phyloP scores from a whole-genome alignment of 2,888 invertebrate genomes.

The Chironomus riparius region DNA sequence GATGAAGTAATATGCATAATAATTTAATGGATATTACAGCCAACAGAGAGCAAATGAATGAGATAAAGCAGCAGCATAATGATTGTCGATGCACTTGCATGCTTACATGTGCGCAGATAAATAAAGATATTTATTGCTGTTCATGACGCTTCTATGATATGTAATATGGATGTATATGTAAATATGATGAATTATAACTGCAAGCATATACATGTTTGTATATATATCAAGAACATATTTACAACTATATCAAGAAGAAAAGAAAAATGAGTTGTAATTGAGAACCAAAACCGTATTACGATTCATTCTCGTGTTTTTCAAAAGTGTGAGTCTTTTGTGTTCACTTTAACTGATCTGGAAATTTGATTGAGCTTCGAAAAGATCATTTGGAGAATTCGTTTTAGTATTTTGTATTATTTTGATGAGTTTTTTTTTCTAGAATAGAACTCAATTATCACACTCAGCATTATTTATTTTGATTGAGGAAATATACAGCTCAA shows the following conservation, averaged over 20 bases:
- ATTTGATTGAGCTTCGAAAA: too few relatives aligned
- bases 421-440: too few relatives aligned
- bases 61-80: neutral
- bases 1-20: conserved; percentile 23
- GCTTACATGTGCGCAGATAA: neutral
- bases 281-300: conserved; percentile 8
- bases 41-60: too few relatives aligned
- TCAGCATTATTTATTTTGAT: too few relatives aligned
- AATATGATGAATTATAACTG: neutral
- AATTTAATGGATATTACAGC: neutral
- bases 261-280: conserved; percentile 1
- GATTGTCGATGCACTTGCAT: neutral
- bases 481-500: too few relatives aligned
- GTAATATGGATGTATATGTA: too few relatives aligned
- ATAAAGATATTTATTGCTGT: neutral
- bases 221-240: neutral
- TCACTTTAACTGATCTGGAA: too few relatives aligned
- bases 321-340: too few relatives aligned
- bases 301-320: neutral
- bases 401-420: too few relatives aligned
- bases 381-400: too few relatives aligned
- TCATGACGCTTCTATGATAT: neutral
- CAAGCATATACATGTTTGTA: neutral
- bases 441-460: too few relatives aligned
- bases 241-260: neutral